A percentile compares a stretch with the other conserved stretches of the same genome.
Evolutionary conservation across 2,113 vertebrate species (phyloP).

Genomic region (Halcyon malimbica): DNA sequence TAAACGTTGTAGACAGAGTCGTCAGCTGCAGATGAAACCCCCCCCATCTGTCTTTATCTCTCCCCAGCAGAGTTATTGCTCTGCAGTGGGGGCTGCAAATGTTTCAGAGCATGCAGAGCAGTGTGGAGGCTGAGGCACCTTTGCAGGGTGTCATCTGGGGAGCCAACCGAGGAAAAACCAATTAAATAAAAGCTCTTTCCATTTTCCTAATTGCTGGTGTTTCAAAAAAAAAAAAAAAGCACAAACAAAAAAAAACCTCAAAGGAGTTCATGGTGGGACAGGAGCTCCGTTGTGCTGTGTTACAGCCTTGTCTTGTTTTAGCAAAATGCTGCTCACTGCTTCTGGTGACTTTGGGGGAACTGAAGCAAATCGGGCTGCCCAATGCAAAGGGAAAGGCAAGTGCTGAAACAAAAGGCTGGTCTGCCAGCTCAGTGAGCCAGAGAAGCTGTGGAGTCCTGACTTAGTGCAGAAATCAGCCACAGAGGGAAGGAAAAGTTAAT

Average conservation of each 20-base stretch:
- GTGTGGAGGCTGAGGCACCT: neutral
- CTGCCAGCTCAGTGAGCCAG: neutral
- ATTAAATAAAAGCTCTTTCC: neutral
- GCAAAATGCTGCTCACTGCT: neutral
- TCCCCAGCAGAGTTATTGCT: neutral
- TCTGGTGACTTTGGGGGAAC: neutral
- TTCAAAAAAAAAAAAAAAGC: neutral
- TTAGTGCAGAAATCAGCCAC: neutral
- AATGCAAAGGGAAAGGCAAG: neutral
- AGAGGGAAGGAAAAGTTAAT: neutral
- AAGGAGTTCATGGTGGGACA: neutral
- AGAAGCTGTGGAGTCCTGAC: neutral
- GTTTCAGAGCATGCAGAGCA: neutral
- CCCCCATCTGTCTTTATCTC: rapidly evolving
- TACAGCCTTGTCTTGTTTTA: neutral
- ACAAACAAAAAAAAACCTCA: neutral
- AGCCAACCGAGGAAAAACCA: neutral
- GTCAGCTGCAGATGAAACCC: neutral
- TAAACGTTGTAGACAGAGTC: neutral
- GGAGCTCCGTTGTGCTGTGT: neutral
- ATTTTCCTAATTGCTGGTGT: neutral
- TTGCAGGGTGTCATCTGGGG: neutral
- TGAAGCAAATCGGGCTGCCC: neutral
- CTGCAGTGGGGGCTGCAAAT: neutral
- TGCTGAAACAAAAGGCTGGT: neutral